phyloP scores from a whole-genome alignment of 30 jellyfish, hydroid and myxozoan species.

The Catostylus mosaicus region DNA sequence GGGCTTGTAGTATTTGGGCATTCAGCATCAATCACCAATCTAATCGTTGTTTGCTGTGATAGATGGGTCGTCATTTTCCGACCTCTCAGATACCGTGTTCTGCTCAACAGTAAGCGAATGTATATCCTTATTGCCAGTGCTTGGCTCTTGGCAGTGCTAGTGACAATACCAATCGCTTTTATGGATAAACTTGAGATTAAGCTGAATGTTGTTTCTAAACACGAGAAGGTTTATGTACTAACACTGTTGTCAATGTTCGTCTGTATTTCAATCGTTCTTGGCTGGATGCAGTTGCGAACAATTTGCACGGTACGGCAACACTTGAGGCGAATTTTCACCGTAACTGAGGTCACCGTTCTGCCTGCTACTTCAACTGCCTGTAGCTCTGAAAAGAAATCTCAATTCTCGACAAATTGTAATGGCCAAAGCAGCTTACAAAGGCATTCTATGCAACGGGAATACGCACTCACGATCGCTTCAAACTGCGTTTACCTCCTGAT shows the following conservation, averaged over 20 bases:
- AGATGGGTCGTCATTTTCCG: conserved; percentile 71
- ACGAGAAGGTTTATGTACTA: conserved; percentile 4
- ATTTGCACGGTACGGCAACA: conserved; percentile 33
- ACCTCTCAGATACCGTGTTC: conserved; percentile 50
- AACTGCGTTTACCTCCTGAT: conserved; percentile 36
- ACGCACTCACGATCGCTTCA: conserved; percentile 36
- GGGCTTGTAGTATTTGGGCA: conserved; percentile 12
- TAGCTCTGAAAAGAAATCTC: background rate
- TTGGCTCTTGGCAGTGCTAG: conserved; percentile 39
- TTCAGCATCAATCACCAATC: conserved; percentile 41
- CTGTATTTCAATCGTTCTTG: conserved; percentile 14
- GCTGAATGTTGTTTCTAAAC: background rate
- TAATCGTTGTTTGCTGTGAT: conserved; percentile 51
- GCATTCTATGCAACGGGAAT: conserved; percentile 12
- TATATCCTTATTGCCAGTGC: conserved; percentile 1
- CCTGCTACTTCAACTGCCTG: conserved; percentile 11
- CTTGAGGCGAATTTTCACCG: conserved; percentile 23
- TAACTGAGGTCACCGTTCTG: background rate
- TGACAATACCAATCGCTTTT: conserved; percentile 14
- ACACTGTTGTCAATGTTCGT: conserved; percentile 11
- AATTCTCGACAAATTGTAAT: background rate
- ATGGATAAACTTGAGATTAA: background rate
- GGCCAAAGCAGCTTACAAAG: conserved; percentile 5
- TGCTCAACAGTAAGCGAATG: conserved; percentile 12
- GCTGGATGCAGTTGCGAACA: conserved; percentile 55